Base-by-base conservation (phyloP, 2,113 vertebrate species). In the Malaclemys terrapin region DNA sequence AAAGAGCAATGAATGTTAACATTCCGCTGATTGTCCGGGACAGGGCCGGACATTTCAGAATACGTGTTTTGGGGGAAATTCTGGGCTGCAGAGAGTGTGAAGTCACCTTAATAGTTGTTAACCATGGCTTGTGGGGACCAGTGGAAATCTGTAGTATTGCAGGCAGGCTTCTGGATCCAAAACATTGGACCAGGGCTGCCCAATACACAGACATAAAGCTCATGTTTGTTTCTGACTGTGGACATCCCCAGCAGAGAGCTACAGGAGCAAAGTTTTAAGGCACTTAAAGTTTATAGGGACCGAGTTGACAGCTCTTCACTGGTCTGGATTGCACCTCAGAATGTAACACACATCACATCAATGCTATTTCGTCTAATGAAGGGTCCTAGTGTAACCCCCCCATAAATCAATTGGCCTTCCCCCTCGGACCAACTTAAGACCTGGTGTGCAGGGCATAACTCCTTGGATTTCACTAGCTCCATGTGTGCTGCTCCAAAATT, bases 401-500 rank as follows among this genome's bases (percentile, higher is more conserved):
- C 72, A 24, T 11, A 29, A 29, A 22, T 62, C 72, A 19, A 49
- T 1, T 10, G 80, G 27, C 12, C 16, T 27, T 1, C 49, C 25
- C 8, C 8, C 42, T 0, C 56, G 80, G 49, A 78, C 25, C 29
- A 56, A 85, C 57, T 42, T 72, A 84, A 49, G 29, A 10, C 11
- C 1, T 47, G 25, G 0, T 3, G 29, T 22, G 38, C 38, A 38
- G 3, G 50, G 4, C 13, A 27, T 78, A 62, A 42, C 38, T 75
- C n/a, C 38, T 24, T 45, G n/a, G 19, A 0, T 5, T 85, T 38
- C 57, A 7, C 49, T 19, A 50, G 57, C 86, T 47, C 35, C 45
- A 31, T 4, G 12, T 84, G 3, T 0, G 0, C 84, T 79, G 53
- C 3, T 42, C 56, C 1, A 57, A 85, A 94, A 85, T 83, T 9